Conservation (phyloP, 2,888 invertebrate genomes). For the Yponomeuta cagnagella region DNA sequence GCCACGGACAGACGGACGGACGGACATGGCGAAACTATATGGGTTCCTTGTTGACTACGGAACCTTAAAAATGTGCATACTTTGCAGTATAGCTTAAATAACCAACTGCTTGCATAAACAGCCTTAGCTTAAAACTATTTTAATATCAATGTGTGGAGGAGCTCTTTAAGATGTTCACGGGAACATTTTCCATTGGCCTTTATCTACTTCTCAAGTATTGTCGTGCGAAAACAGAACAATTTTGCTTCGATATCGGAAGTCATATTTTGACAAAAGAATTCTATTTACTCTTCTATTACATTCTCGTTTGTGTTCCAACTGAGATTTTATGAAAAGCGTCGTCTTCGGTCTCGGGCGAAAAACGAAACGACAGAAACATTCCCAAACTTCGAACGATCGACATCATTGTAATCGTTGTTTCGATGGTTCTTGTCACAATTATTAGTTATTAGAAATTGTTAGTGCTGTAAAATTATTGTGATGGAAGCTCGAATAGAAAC, state of each 20-base stretch:
- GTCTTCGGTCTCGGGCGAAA: not conserved
- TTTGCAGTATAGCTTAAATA: too few species aligned
- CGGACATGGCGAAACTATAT: too few species aligned
- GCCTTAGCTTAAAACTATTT: not conserved
- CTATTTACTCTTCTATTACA: slow-evolving; percentile 1
- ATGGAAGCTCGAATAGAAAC: too few species aligned
- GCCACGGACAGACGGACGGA: too few species aligned
- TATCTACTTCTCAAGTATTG: not conserved
- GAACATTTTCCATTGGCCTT: not conserved
- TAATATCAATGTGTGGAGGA: not conserved
- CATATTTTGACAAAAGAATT: slow-evolving; percentile 7
- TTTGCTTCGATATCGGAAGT: slow-evolving; percentile 5
- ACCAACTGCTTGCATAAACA: too few species aligned
- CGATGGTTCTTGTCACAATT: too few species aligned
- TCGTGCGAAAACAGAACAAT: slow-evolving; percentile 8
- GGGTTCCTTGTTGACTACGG: too few species aligned
- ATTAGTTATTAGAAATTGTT: too few species aligned
- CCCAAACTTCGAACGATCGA: too few species aligned
- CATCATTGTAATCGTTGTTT: too few species aligned
- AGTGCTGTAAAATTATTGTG: too few species aligned
- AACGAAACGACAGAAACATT: not conserved
- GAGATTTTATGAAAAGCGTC: not conserved
- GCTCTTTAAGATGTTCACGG: not conserved
- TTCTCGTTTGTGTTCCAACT: not conserved
- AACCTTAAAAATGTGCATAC: too few species aligned